Base-by-base conservation (phyloP, 2,888 invertebrate genomes). In the Dendrolimus pini region DNA sequence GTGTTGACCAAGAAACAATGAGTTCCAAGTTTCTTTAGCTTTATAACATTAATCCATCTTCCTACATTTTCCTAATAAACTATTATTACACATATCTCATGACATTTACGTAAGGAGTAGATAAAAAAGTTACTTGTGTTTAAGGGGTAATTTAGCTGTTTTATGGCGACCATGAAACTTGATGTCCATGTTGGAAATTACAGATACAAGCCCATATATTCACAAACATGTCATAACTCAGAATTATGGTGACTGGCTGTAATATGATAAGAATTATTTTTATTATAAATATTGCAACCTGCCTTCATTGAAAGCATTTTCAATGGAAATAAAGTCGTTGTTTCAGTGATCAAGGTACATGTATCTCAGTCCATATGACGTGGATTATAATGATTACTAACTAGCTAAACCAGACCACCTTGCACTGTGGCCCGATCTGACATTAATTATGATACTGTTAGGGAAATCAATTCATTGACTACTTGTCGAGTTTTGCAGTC, bases 41-140 rank as follows among this genome's bases (percentile, higher is more conserved):
- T 30, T 30, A 47, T 6, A 47, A 47, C 9, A 8, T 47, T 12
- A 47, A 47, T 47, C 47, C 47, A 47, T 47, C 47, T 9, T 41
- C n/a, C n/a, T 13, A 55, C 9, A n/a, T 47, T 47, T 18, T 10
- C 8, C 55, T 41, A 47, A 10, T 55, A 42, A n/a, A 52, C 52
- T 41, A 53, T 56, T 56, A 47, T 47, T 47, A 47, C 47, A 12
- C 7, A 47, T 47, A 47, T 10, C 47, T 47, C 12, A 8, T 47
- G 58, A 58, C 57, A 57, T 55, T 52, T 42, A 58, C 57, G 55
- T 57, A 61, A 63, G 60, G 58, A 55, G 53, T 58, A 52, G 53
- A 60, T 58, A 60, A 60, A 60, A 60, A 60, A 60, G 58, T 60
- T 57, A 58, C 58, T 57, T 56, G 55, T 58, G 60, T 57, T 55